Percentiles rank a stretch among this genome's conserved stretches.
phyloP scores from a whole-genome alignment of 2,797 vertebrate genomes.

The Falco naumanni region DNA sequence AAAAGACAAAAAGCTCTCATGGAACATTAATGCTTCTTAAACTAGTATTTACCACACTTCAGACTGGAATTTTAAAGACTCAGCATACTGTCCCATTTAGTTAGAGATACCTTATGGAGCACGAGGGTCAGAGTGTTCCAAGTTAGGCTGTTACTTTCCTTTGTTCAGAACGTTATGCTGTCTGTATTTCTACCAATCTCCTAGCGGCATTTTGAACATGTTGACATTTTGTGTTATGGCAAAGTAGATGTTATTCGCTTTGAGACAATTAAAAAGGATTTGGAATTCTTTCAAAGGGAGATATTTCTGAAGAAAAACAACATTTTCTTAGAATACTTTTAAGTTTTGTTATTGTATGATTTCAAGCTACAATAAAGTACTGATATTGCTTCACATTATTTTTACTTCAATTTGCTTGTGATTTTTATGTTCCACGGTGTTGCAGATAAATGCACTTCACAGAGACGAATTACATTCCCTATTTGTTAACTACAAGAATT shows the following conservation, averaged over 20 bases:
- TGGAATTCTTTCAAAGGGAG: not conserved
- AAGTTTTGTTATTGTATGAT: slow-evolving; percentile 12
- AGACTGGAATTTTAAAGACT: not conserved
- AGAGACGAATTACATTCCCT: not conserved
- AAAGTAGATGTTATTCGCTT: not conserved
- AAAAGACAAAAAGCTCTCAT: not conserved
- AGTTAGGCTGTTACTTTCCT: not conserved
- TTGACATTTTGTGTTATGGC: not conserved
- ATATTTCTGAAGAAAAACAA: not conserved
- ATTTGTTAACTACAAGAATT: not conserved
- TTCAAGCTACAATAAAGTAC: slow-evolving; percentile 47
- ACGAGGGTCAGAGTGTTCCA: not conserved
- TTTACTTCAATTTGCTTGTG: not conserved
- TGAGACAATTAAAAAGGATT: not conserved
- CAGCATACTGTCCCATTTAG: not conserved
- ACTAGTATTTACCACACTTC: not conserved
- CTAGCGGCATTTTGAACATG: not conserved
- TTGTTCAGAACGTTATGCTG: not conserved
- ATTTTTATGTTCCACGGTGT: not conserved
- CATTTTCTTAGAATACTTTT: not conserved
- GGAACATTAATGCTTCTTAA: not conserved
- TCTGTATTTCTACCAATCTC: not conserved
- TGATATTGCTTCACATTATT: not conserved
- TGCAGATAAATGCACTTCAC: not conserved
- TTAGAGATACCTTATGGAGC: not conserved